Percentiles rank a stretch among this genome's conserved stretches.
Evolutionary conservation across 2,113 vertebrate species (phyloP).

Genomic region (Propithecus coquereli): DNA sequence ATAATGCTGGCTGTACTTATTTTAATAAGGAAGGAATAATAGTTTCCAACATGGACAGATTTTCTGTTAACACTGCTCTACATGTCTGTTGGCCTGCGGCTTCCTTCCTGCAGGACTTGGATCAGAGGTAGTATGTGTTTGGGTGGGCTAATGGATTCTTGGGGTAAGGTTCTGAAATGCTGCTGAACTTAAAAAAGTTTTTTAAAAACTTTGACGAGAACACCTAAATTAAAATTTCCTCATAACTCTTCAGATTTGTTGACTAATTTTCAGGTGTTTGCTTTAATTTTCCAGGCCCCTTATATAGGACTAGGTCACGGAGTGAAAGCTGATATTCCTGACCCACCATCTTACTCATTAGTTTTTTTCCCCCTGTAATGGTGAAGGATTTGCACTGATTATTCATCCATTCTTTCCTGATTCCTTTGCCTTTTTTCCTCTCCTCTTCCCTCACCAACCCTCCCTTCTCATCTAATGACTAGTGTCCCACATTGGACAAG

Average conservation of each 20-base stretch:
- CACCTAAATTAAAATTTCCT: conserved; percentile 45
- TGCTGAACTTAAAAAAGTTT: conserved; percentile 54
- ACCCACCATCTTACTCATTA: not conserved
- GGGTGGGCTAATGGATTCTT: conserved; percentile 70
- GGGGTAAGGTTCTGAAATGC: conserved; percentile 63
- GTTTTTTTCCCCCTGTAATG: not conserved
- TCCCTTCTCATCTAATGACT: not conserved
- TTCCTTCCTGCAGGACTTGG: conserved; percentile 79
- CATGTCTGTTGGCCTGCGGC: conserved; percentile 70
- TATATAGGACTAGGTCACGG: not conserved
- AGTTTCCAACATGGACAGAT: conserved; percentile 73
- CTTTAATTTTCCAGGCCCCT: conserved; percentile 8
- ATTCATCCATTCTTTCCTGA: not conserved
- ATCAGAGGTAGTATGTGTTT: conserved; percentile 77
- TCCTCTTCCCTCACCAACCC: not conserved
- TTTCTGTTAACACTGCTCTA: conserved; percentile 73
- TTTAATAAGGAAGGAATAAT: conserved; percentile 74
- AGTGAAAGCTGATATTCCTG: not conserved
- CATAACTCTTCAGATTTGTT: conserved; percentile 54
- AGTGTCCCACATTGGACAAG: not conserved
- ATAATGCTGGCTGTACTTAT: conserved; percentile 69
- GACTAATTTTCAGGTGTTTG: conserved; percentile 30
- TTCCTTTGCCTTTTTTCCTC: not conserved
- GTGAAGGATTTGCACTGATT: not conserved
- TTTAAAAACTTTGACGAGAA: conserved; percentile 57